These are phyloP conservation scores for Bellardia bayeri DNA, from an alignment of 2,888 invertebrate species.

Conservation along the genomic window DNA sequence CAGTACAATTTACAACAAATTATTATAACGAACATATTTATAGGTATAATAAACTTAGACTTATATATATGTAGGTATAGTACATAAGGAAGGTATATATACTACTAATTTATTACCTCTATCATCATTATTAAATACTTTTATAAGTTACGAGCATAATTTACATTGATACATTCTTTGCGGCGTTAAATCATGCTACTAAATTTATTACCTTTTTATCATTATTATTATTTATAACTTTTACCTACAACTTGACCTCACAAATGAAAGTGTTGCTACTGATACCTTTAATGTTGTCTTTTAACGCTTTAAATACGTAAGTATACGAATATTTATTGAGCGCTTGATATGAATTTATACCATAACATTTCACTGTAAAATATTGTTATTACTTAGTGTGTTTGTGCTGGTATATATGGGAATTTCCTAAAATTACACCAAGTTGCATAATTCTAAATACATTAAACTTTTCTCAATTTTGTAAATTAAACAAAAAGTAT, in stretches of 20 bases:
- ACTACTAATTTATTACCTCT: too few species aligned
- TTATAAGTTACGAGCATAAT: not conserved
- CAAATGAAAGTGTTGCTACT: not conserved
- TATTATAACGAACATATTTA: too few species aligned
- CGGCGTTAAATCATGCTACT: not conserved
- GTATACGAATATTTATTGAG: slow-evolving; percentile 8
- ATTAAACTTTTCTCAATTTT: too few species aligned
- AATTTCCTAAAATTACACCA: too few species aligned
- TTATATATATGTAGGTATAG: too few species aligned
- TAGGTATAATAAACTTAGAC: too few species aligned
- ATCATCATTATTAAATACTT: not conserved
- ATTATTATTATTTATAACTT: slow-evolving; percentile 16
- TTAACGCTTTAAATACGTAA: not conserved
- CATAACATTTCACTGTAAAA: slow-evolving; percentile 1
- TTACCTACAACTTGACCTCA: not conserved
- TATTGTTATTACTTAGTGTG: not conserved
- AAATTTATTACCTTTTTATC: slow-evolving; percentile 20
- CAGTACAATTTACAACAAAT: too few species aligned
- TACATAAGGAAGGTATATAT: too few species aligned
- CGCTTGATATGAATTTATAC: not conserved
- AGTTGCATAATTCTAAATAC: too few species aligned
- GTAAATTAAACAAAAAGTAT: too few species aligned
- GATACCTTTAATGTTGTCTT: not conserved
- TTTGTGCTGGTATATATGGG: not conserved
- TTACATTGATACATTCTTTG: not conserved